Evolutionary conservation across 2,888 invertebrate genomes (phyloP).

Genomic region (Acanthosepion esculentum): DNA sequence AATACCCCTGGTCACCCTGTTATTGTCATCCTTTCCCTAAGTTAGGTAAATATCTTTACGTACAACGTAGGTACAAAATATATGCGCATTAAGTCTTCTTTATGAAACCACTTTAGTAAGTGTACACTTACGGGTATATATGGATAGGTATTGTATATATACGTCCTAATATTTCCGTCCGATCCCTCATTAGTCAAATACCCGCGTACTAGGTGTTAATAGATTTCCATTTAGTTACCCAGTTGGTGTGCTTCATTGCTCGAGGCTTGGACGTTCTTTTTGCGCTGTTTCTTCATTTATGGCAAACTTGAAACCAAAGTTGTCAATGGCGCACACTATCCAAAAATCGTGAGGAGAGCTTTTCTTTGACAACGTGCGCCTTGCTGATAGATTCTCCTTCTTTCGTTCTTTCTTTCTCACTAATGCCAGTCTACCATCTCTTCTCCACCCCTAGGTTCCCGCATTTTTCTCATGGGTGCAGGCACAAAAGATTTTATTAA

Average conservation of each 20-base stretch:
- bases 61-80: neutral
- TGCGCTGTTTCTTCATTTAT: neutral
- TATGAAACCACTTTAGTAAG: neutral
- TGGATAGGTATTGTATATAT: neutral
- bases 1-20: too few species aligned
- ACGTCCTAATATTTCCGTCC: neutral
- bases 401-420: neutral
- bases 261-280: neutral
- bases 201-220: neutral
- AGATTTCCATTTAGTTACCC: neutral
- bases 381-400: neutral
- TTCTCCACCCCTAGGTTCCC: neutral
- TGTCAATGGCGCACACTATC: neutral
- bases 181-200: neutral
- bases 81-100: neutral
- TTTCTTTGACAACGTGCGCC: neutral
- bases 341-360: neutral
- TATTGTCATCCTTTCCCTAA: too few species aligned
- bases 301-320: slow-evolving; percentile 3
- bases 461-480: neutral
- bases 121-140: neutral
- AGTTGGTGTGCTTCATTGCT: neutral
- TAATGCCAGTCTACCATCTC: neutral
- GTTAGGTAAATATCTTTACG: too few species aligned
- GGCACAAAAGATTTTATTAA: slow-evolving; percentile 23